phyloP scores from a whole-genome alignment of 2,113 vertebrate species.

The Eonycteris spelaea region DNA sequence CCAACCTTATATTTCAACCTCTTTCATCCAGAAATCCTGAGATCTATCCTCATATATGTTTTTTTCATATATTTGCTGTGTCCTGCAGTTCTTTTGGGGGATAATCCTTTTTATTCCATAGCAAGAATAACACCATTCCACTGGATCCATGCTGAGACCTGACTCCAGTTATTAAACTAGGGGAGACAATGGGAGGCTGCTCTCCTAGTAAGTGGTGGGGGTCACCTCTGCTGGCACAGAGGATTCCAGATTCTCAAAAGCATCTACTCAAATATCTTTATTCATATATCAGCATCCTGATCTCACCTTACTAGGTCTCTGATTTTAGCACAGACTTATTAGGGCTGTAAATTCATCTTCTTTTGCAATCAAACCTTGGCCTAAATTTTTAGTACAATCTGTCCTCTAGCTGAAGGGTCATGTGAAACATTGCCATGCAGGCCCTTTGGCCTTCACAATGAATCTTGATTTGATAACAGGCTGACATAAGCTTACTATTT shows the following conservation, averaged over 20 bases:
- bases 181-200: not conserved
- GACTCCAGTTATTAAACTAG: not conserved
- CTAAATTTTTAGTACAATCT: slow-evolving; percentile 50
- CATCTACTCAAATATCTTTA: not conserved
- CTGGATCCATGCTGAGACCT: not conserved
- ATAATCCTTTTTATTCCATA: not conserved
- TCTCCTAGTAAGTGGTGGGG: not conserved
- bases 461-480: slow-evolving; percentile 33
- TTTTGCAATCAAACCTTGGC: slow-evolving; percentile 41
- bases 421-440: not conserved
- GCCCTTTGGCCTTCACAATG: not conserved
- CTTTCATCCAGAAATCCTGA: not conserved
- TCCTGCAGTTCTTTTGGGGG: not conserved
- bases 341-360: not conserved
- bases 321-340: not conserved
- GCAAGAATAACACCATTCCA: not conserved
- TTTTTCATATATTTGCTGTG: not conserved
- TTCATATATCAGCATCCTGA: not conserved
- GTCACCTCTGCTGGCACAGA: not conserved
- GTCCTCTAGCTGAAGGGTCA: not conserved
- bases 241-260: not conserved
- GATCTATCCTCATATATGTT: not conserved
- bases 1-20: not conserved
- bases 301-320: not conserved
- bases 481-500: not conserved